A percentile compares a stretch with the other conserved stretches of the same genome.
Evolutionary conservation across 2,888 invertebrate genomes (phyloP).

Genomic region (Strigamia crassipes): DNA sequence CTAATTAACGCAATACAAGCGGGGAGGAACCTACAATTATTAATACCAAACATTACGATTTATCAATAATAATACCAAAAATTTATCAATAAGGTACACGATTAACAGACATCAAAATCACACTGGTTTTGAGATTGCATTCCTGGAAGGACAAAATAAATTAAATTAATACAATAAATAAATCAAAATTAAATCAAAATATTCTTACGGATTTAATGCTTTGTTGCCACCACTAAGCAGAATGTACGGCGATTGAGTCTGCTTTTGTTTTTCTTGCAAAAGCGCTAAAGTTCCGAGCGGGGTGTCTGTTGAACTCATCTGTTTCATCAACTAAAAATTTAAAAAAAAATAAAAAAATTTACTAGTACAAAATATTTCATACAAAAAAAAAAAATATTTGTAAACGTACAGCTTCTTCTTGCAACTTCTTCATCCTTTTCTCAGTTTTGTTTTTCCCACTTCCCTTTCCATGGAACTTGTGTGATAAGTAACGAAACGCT

Average conservation of each 20-base stretch:
- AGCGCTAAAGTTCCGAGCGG: conserved; percentile 93
- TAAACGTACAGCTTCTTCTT: conserved; percentile 82
- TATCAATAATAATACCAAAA: background rate
- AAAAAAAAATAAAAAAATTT: background rate
- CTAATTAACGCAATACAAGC: background rate
- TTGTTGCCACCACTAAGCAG: conserved; percentile 76
- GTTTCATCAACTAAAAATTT: conserved; percentile 75
- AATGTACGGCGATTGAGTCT: conserved; percentile 89
- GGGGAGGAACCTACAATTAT: background rate
- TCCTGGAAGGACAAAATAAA: conserved; percentile 1
- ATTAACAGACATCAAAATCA: background rate
- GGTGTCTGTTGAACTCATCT: conserved; percentile 97
- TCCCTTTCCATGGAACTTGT: conserved; percentile 99
- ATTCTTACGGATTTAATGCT: conserved; percentile 50
- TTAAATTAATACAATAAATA: background rate
- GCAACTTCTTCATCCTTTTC: conserved; percentile 90
- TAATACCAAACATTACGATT: background rate
- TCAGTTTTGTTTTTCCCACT: conserved; percentile 98
- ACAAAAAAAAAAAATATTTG: background rate
- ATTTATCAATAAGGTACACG: background rate
- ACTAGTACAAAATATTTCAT: background rate
- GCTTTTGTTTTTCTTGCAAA: conserved; percentile 92
- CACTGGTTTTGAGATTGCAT: conserved; percentile 41
- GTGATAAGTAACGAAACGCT: conserved; percentile 75
- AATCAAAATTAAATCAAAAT: too few relatives aligned